Base-by-base conservation (phyloP, 1,140 invertebrate genomes). In the Thalassaphorura encarpata region DNA sequence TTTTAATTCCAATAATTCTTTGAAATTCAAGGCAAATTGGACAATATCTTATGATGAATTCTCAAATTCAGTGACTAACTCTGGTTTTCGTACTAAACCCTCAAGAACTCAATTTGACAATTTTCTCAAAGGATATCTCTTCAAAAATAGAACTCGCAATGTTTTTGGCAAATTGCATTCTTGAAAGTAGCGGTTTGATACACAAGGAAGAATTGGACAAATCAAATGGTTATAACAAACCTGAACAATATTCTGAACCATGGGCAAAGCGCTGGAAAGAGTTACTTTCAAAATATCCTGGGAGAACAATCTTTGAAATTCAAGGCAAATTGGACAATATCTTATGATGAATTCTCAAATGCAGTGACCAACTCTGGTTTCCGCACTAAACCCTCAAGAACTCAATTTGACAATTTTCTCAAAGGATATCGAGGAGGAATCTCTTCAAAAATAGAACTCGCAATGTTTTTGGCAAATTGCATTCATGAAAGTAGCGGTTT, bases 391-490 rank as follows among this genome's bases (percentile, higher is more conserved):
- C 58, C 58, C n/a, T 18, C 19, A 23, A 1, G n/a, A 11, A 41
- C 33, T 8, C 53, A 55, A 29, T 60, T 39, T 31, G 40, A 48
- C 21, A 36, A 6, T 18, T 60, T 60, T 27, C 39, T 52, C 2
- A 33, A 23, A 3, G 0, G 18, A 2, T 24, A 0, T 15, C 6
- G 15, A 18, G 58, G 58, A 1, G 2, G 21, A 26, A 60, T 60
- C 15, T 36, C 40, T 6, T 21, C 58, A 16, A 46, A 50, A 16
- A 29, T 50, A 23, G 56, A 58, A 49, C 5, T 42, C 8, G 56
- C 56, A 5, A 58, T 58, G 56, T 41, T 42, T n/a, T 43, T 60
- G 1, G 53, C 58, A 11, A 52, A 60, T 29, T 41, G 55, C 23
- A 29, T 60, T 3, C 52, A 55, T 11, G 58, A 60, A 48, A 54